These are phyloP conservation scores for Trochalopteron elliotii DNA, from an alignment of 2,113 vertebrate species.

Conservation along the genomic window DNA sequence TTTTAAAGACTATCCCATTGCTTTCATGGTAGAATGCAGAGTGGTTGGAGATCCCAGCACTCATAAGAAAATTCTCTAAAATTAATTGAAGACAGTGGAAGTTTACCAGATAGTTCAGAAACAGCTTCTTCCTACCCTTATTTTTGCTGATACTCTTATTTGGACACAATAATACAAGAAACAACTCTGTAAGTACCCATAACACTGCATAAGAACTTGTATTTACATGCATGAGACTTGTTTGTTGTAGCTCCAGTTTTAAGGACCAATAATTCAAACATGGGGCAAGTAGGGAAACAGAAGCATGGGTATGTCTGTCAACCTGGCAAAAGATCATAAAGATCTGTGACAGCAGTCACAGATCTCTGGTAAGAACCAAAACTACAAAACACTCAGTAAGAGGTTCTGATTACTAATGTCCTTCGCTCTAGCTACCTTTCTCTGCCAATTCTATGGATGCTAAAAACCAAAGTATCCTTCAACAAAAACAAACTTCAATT, in stretches of 20 bases:
- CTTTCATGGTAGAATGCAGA: neutral
- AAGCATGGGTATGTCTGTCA: accelerated
- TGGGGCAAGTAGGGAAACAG: neutral
- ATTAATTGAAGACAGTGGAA: neutral
- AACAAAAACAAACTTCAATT: neutral
- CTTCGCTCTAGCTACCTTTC: neutral
- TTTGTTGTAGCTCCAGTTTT: neutral
- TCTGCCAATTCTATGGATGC: neutral
- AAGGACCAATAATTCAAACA: neutral
- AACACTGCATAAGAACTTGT: neutral
- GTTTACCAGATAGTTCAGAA: neutral
- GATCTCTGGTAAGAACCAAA: neutral
- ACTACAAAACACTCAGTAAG: neutral
- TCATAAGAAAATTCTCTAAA: neutral
- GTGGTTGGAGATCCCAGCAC: neutral
- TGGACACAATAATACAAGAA: neutral
- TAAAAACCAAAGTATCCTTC: neutral
- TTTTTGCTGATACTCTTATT: neutral
- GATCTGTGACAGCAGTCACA: neutral
- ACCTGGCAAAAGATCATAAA: neutral
- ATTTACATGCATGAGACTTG: neutral
- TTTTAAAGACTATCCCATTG: neutral
- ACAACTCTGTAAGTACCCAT: neutral
- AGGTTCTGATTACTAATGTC: neutral
- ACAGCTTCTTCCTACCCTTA: neutral